Percentiles rank a stretch among this genome's conserved stretches.
Conservation (phyloP, 2,888 invertebrate species). For the Torymus aiolomorphi region DNA sequence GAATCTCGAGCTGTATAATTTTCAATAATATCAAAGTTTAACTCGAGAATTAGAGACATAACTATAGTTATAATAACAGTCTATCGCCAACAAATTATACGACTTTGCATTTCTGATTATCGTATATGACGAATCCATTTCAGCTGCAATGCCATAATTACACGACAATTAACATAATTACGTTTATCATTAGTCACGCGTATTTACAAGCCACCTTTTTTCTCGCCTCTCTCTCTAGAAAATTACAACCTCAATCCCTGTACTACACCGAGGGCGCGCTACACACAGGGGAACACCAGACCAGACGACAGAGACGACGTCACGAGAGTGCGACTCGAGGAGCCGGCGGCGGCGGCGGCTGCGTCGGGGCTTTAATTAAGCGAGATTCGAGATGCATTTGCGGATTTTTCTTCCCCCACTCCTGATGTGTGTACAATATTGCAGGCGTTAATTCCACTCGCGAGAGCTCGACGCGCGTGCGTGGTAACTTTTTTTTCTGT, state of each 20-base stretch:
- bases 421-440: constrained; percentile 8
- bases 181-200: too few relatives aligned
- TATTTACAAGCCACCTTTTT: too few relatives aligned
- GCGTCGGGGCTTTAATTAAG: constrained; percentile 71
- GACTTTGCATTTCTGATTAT: too few relatives aligned
- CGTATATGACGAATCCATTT: too few relatives aligned
- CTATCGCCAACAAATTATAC: too few relatives aligned
- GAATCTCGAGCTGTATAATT: too few relatives aligned
- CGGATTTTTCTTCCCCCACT: constrained; percentile 63
- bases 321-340: constrained; percentile 56
- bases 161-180: not conserved
- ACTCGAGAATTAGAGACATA: too few relatives aligned
- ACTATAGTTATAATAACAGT: too few relatives aligned
- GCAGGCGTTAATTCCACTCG: constrained; percentile 30
- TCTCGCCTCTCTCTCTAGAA: too few relatives aligned
- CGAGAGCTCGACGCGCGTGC: not conserved
- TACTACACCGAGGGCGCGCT: constrained; percentile 48
- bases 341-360: not conserved
- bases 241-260: too few relatives aligned
- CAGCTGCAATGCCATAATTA: too few relatives aligned
- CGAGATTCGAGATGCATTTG: constrained; percentile 70
- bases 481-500: constrained; percentile 12
- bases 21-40: too few relatives aligned
- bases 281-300: not conserved
- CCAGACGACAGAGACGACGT: not conserved